Evolutionary conservation across 2,888 invertebrate species (phyloP).

Genomic region (Neria commutata): DNA sequence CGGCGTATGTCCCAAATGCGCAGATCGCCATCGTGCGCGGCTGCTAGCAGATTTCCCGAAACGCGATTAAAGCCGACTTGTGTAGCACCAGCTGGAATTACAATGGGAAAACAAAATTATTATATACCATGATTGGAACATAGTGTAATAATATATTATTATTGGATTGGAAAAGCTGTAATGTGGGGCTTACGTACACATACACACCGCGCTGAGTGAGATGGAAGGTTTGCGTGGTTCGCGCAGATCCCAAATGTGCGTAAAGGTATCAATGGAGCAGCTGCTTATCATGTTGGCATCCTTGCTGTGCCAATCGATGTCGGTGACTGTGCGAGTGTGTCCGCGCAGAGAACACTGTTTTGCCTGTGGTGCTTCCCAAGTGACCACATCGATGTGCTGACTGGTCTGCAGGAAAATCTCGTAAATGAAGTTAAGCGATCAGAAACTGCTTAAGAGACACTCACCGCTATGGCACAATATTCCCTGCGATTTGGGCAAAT

Average conservation of each 20-base stretch:
- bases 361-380: slow-evolving; percentile 76
- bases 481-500: slow-evolving; percentile 78
- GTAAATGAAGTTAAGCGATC: neutral
- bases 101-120: neutral
- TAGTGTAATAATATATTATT: neutral
- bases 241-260: slow-evolving; percentile 91
- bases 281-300: slow-evolving; percentile 81
- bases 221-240: slow-evolving; percentile 82
- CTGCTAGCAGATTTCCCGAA: slow-evolving; percentile 83
- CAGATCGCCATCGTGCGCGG: slow-evolving; percentile 94
- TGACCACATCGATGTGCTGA: slow-evolving; percentile 84
- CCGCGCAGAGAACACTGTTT: slow-evolving; percentile 76
- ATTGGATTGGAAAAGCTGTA: neutral
- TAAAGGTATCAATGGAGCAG: slow-evolving; percentile 92
- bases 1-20: slow-evolving; percentile 96
- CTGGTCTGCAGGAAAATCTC: slow-evolving; percentile 71
- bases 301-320: slow-evolving; percentile 88
- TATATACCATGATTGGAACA: neutral
- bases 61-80: slow-evolving; percentile 94
- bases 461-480: slow-evolving; percentile 86
- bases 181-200: slow-evolving; percentile 58
- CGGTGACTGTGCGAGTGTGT: slow-evolving; percentile 86
- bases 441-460: too few species aligned
- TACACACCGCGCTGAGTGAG: slow-evolving; percentile 87
- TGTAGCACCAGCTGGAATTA: slow-evolving; percentile 78